Evolutionary conservation across 2,888 invertebrate species (phyloP).

Genomic region (Heliothis peltigera): DNA sequence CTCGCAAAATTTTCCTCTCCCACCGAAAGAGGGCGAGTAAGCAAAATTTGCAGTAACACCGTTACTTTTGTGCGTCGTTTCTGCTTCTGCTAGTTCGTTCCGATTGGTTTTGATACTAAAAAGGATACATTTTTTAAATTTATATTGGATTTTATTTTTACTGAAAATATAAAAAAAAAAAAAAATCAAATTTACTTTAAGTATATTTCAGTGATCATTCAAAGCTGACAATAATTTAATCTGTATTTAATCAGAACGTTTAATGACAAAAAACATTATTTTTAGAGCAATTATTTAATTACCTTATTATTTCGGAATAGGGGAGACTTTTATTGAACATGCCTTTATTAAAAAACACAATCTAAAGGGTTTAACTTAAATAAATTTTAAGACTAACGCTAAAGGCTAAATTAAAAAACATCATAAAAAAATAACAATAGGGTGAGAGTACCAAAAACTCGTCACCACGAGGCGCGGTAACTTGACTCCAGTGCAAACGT

Average conservation of each 20-base stretch:
- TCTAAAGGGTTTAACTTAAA: background rate
- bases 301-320: too few species aligned
- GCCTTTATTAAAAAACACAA: background rate
- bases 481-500: slow-evolving; percentile 49
- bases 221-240: too few species aligned
- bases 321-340: too few species aligned
- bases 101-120: slow-evolving; percentile 26
- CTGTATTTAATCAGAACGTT: too few species aligned
- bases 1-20: slow-evolving; percentile 27
- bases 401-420: too few species aligned
- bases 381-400: background rate
- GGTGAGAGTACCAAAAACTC: slow-evolving; percentile 31
- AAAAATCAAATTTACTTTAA: too few species aligned
- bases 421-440: slow-evolving; percentile 28
- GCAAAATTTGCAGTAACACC: slow-evolving; percentile 42
- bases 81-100: slow-evolving; percentile 7
- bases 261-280: too few species aligned
- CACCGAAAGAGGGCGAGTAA: slow-evolving; percentile 39
- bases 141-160: background rate
- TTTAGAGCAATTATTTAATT: too few species aligned
- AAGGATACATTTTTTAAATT: background rate
- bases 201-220: too few species aligned
- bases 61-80: slow-evolving; percentile 22
- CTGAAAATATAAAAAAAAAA: too few species aligned
- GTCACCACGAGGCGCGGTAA: slow-evolving; percentile 49